Base-by-base conservation (phyloP, 1,140 invertebrate genomes). In the Trypoxylus dichotomus region DNA sequence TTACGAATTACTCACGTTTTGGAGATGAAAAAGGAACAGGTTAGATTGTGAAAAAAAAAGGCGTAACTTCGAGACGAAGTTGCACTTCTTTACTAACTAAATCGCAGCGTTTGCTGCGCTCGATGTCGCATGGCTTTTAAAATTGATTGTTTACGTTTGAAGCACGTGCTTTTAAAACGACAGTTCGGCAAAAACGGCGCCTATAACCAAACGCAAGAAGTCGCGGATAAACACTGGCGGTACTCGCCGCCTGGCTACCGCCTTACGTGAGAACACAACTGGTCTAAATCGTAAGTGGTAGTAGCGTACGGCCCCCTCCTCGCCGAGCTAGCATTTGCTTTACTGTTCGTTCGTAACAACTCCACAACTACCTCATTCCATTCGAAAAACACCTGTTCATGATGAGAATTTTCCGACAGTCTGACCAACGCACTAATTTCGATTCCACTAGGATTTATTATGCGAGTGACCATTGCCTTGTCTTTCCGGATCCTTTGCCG, bases 371-470 rank as follows among this genome's bases (percentile, higher is more conserved):
- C 80, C 82, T 83, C 86, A 86, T 87, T 87, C 86, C 87, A 87
- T 89, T 89, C 87, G 87, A 89, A 90, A 89, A 90, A 91, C 90
- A 90, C 90, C 90, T 91, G 90, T 91, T 91, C 88, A 88, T 86
- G 87, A 85, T 86, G 86, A 84, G 84, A 88, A 89, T 90, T 90
- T 91, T 90, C 89, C 89, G 87, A 89, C 89, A 89, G 88, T 88
- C 79, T 74, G 85, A 82, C 89, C 89, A 90, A 90, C 88, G 63
- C 54, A 74, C 72, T 74, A 74, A 74, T 54, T 54, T 19, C 19
- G 19, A 54, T 54, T 54, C 19, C 19, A 19, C 47, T 54, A 54
- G 19, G 1, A 19, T 54, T n/a, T 19, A 54, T 19, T 54, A 0
- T 19, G 1, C 2, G 19, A 6, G 13, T n/a, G 19, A 54, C 7